phyloP scores from a whole-genome alignment of 2,888 invertebrate genomes.

The Cosmopolites sordidus region DNA sequence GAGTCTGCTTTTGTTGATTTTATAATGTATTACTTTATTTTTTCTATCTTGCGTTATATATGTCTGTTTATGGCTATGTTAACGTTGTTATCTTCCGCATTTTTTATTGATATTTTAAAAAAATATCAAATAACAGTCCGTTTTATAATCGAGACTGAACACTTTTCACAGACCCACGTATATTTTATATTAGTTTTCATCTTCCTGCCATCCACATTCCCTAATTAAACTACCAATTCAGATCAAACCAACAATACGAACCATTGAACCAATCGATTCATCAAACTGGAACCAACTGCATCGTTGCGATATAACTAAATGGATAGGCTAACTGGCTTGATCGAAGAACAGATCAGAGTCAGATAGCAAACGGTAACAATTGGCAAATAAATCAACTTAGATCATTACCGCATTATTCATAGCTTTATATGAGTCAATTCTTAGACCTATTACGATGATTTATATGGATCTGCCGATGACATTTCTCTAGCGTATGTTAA shows the following conservation, averaged over 20 bases:
- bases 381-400: conserved; percentile 25
- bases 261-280: neutral
- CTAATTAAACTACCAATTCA: neutral
- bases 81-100: too few species aligned
- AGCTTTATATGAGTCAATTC: conserved; percentile 14
- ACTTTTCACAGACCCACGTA: too few species aligned
- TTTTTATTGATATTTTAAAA: too few species aligned
- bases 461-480: neutral
- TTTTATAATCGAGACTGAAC: too few species aligned
- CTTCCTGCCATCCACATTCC: too few species aligned
- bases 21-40: too few species aligned
- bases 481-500: neutral
- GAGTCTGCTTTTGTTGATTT: too few species aligned
- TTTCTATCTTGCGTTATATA: too few species aligned
- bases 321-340: neutral
- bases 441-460: conserved; percentile 23
- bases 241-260: neutral
- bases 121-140: too few species aligned
- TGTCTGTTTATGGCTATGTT: too few species aligned
- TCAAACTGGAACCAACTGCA: neutral
- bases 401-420: conserved; percentile 19
- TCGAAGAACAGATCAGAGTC: neutral
- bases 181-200: too few species aligned
- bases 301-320: neutral
- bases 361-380: conserved; percentile 16